Evolutionary conservation across 2,113 vertebrate genomes (phyloP).

Genomic region (Hipposideros armiger): DNA sequence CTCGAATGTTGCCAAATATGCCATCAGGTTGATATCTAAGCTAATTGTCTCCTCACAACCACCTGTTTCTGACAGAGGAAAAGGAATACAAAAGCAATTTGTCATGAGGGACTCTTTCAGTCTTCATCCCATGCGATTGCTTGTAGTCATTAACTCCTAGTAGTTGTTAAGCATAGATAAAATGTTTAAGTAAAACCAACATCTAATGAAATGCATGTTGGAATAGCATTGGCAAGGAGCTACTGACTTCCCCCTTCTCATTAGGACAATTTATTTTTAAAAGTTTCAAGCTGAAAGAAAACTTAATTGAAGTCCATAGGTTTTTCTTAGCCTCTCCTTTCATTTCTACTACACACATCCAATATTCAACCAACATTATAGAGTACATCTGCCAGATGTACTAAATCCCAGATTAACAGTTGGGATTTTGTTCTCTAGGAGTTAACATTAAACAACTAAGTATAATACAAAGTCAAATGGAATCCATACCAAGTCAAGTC

Average conservation of each 20-base stretch:
- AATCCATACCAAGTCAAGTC: neutral
- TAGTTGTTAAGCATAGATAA: neutral
- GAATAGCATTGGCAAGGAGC: neutral
- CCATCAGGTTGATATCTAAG: neutral
- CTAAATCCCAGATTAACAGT: neutral
- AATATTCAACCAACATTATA: neutral
- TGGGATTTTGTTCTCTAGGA: neutral
- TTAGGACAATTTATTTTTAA: neutral
- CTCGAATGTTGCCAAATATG: neutral
- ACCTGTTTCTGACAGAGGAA: neutral
- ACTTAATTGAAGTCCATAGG: neutral
- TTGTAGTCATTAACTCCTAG: neutral
- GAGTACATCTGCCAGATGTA: neutral
- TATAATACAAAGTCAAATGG: neutral
- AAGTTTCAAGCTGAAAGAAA: neutral
- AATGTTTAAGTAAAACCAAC: neutral
- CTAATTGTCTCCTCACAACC: neutral
- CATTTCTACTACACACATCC: neutral
- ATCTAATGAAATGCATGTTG: neutral
- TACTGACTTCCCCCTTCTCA: neutral
- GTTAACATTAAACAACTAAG: neutral
- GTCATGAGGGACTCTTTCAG: neutral
- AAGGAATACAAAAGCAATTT: neutral
- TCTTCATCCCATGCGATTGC: neutral
- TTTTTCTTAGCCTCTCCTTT: neutral